Evolutionary conservation across 2,888 invertebrate species (phyloP).

Genomic region (Morpho deidamia): DNA sequence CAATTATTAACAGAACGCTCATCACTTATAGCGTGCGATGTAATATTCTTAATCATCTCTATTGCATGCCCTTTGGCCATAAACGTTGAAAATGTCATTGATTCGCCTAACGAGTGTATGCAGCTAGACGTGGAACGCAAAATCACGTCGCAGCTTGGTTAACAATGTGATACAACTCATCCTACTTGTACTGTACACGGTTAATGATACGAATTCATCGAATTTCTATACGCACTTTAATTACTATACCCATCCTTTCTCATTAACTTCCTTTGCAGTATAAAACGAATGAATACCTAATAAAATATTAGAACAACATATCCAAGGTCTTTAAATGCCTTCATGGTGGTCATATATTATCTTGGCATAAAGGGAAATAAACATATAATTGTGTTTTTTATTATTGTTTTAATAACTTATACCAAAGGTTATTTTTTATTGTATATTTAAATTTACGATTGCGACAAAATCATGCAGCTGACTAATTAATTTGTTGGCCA

Average conservation of each 20-base stretch:
- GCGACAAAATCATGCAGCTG: too few relatives aligned
- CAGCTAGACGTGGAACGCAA: slow-evolving; percentile 43
- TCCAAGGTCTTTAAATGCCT: too few relatives aligned
- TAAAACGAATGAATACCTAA: too few relatives aligned
- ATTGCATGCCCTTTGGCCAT: slow-evolving; percentile 52
- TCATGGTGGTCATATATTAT: too few relatives aligned
- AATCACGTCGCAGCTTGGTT: slow-evolving; percentile 35
- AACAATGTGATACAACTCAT: not conserved
- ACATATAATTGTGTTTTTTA: not conserved
- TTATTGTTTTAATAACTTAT: too few relatives aligned
- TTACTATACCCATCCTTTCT: too few relatives aligned
- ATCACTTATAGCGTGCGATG: slow-evolving; percentile 7
- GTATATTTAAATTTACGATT: too few relatives aligned
- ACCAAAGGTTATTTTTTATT: too few relatives aligned
- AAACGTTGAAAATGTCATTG: slow-evolving; percentile 53
- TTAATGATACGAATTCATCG: not conserved
- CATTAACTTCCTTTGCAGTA: too few relatives aligned
- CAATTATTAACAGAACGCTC: slow-evolving; percentile 2
- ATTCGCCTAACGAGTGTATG: slow-evolving; percentile 44
- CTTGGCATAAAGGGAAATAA: not conserved
- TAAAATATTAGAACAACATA: too few relatives aligned
- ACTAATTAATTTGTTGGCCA: too few relatives aligned
- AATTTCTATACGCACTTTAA: not conserved
- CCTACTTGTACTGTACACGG: not conserved
- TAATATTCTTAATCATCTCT: slow-evolving; percentile 8